phyloP scores from a whole-genome alignment of 2,888 invertebrate genomes.

The Poecilobothrus nobilitatus region DNA sequence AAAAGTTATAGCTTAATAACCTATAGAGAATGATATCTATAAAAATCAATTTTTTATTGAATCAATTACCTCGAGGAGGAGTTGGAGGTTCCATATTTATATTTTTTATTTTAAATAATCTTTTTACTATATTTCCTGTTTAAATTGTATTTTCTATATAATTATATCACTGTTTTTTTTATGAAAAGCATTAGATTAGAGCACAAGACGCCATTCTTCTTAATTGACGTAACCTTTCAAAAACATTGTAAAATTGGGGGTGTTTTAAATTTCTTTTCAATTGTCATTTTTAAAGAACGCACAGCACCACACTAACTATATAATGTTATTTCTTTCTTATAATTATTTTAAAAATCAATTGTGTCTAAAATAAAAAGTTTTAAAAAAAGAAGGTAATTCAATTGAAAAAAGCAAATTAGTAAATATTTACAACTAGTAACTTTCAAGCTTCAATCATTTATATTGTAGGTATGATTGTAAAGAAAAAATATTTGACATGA shows the following conservation, averaged over 20 bases:
- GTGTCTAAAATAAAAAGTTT: no score
- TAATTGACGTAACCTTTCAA: not conserved
- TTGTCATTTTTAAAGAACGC: no score
- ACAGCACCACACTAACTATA: no score
- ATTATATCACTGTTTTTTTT: not conserved
- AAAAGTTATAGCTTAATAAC: conserved; percentile 3
- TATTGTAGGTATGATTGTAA: no score
- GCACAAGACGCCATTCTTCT: not conserved
- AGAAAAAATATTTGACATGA: no score
- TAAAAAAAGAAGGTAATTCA: no score
- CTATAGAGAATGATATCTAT: not conserved
- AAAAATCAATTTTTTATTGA: not conserved
- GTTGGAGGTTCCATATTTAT: conserved; percentile 14
- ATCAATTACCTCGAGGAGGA: conserved; percentile 15
- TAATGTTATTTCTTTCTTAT: no score
- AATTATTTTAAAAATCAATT: no score
- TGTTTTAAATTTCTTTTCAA: no score
- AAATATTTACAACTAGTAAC: no score
- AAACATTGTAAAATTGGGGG: not conserved
- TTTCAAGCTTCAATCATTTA: no score
- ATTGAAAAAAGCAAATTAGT: no score
- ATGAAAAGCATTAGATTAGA: not conserved
- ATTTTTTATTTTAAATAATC: not conserved
- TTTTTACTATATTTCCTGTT: not conserved
- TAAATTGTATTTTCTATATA: not conserved